phyloP scores from a whole-genome alignment of 2,888 invertebrate genomes.

The Mesopsocus fuscifrons region DNA sequence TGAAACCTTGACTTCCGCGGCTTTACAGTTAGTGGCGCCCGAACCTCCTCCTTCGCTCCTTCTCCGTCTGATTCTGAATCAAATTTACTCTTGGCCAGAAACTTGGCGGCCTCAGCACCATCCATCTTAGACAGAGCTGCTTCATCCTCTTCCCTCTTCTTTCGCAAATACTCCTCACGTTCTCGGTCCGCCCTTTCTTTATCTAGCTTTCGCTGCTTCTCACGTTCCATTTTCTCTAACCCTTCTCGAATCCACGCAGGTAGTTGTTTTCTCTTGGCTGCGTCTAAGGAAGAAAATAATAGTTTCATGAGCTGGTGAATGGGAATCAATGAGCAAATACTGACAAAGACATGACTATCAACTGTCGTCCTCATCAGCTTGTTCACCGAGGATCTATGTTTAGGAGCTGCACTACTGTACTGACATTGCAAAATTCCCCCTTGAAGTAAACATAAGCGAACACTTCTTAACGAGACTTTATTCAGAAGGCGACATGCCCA shows the following conservation, averaged over 20 bases:
- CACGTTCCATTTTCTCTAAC: conserved; percentile 91
- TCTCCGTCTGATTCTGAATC: conserved; percentile 29
- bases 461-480: no score
- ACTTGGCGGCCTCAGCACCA: conserved; percentile 14
- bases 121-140: conserved; percentile 21
- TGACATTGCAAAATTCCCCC: no score
- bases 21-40: conserved; percentile 21
- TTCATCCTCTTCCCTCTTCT: conserved; percentile 33
- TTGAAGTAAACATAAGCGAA: no score
- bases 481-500: no score
- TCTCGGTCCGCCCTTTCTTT: conserved; percentile 47
- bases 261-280: conserved; percentile 68
- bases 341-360: no score
- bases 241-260: conserved; percentile 99
- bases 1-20: conserved; percentile 25
- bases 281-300: conserved; percentile 46
- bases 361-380: no score
- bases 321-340: not conserved
- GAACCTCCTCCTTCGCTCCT: conserved; percentile 18
- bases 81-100: conserved; percentile 34
- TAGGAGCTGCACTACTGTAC: no score
- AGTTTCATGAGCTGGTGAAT: no score
- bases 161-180: conserved; percentile 35
- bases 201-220: conserved; percentile 74
- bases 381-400: no score